Conservation (phyloP, 2,113 vertebrate species). For the Sphaerodactylus townsendi region DNA sequence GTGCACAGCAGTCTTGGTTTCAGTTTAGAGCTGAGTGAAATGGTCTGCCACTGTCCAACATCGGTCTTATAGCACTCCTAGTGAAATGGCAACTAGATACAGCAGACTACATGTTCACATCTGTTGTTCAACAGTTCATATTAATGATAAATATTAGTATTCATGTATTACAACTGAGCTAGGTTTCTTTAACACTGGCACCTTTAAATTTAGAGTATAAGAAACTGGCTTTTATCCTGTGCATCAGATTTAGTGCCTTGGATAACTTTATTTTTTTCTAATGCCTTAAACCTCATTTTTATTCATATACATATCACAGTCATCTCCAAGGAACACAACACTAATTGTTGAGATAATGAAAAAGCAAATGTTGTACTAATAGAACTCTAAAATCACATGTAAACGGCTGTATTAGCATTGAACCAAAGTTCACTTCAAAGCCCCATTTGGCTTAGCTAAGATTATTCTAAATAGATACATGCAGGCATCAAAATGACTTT, state of each 20-base stretch:
- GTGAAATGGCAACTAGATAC: background rate
- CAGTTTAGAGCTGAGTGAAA: background rate
- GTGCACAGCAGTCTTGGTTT: background rate
- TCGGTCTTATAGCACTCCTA: background rate
- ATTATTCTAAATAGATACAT: slow-evolving; percentile 5
- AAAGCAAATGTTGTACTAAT: slow-evolving; percentile 4
- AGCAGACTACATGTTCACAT: background rate
- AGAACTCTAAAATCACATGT: slow-evolving; percentile 8
- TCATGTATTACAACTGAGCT: background rate
- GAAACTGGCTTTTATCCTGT: background rate
- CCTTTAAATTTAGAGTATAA: background rate
- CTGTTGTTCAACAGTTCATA: background rate
- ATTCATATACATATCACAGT: slow-evolving; percentile 9
- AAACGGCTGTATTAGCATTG: background rate
- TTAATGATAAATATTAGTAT: background rate
- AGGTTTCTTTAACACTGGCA: background rate
- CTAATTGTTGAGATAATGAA: slow-evolving; percentile 19
- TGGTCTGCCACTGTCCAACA: background rate
- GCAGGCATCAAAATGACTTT: slow-evolving; percentile 8
- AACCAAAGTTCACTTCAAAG: slow-evolving; percentile 15
- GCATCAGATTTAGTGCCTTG: background rate
- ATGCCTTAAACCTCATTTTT: background rate
- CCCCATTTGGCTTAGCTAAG: slow-evolving; percentile 4
- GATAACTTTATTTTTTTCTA: background rate
- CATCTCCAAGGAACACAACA: slow-evolving; percentile 1